Evolutionary conservation across 2,797 vertebrate genomes (phyloP), one percentile per base, ranked within the genome.

Genomic region (Melanotaenia parkinsoni): DNA sequence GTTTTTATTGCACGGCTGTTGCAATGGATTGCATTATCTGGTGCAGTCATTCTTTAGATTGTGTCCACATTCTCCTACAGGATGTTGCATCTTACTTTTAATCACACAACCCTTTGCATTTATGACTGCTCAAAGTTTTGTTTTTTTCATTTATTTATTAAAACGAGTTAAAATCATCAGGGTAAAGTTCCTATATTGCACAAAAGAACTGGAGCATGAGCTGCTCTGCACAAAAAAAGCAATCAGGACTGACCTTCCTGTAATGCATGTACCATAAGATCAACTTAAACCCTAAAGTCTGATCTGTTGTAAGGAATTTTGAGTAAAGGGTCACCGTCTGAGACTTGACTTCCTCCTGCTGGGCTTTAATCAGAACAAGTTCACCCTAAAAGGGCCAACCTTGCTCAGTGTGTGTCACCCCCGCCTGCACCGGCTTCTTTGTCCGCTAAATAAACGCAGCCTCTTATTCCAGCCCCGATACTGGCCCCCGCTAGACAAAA

Each of bases 321-420:
- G 67, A 71, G 70, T 40, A 53, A 65, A 63, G 60, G 75, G 70
- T 83, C 75, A 67, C 72, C 5, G 76, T 84, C 88, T 89, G 76
- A 82, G 81, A 80, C 72, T 73, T 74, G 24, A 47, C 65, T 66
- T 81, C 66, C 75, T 89, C 81, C 81, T 82, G 84, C 86, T 88
- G 82, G 66, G 86, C 58, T 82, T 82, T 86, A 90, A 89, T 88
- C 75, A 82, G 81, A 72, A 78, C 85, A 85, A 69, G 71, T 80
- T 75, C 73, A 57, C 70, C 59, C 70, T 35, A 64, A 38, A 75
- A 65, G 45, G 47, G 35, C 58, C 38, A 74, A 47, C 70, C 65
- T 75, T 3, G 6, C 63, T 71, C 30, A n/a, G 63, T 50, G 68
- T 37, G 56, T 30, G 5, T 26, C 62, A 37, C 70, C 79, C 38